Evolutionary conservation across 2,797 vertebrate genomes (phyloP).

Genomic region (Rhynchonycteris naso): DNA sequence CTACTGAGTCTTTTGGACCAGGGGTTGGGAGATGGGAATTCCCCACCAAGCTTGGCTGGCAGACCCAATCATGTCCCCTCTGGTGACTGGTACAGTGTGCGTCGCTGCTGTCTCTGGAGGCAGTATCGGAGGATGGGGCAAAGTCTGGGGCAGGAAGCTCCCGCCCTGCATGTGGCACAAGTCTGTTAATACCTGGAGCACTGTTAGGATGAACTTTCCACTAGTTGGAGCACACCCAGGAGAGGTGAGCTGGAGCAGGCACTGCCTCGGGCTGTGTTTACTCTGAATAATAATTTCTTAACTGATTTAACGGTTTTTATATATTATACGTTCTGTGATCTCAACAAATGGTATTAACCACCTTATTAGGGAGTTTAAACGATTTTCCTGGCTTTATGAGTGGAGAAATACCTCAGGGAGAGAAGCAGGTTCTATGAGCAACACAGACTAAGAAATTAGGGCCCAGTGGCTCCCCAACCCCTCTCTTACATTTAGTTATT

Average conservation of each 20-base stretch:
- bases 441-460: background rate
- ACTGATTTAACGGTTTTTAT: background rate
- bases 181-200: background rate
- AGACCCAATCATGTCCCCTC: fast-evolving
- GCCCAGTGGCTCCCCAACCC: background rate
- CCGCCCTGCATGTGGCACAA: fast-evolving
- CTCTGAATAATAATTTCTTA: background rate
- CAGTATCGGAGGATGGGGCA: background rate
- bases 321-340: background rate
- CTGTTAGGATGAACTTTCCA: background rate
- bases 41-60: background rate
- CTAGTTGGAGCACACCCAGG: background rate
- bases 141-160: background rate
- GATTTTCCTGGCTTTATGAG: background rate
- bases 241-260: background rate
- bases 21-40: too few relatives aligned
- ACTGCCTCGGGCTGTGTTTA: background rate
- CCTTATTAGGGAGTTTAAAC: background rate
- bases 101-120: fast-evolving
- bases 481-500: background rate
- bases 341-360: background rate
- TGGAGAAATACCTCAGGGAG: background rate
- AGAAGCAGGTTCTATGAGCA: background rate
- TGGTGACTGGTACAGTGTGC: background rate
- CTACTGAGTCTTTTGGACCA: background rate